Conservation (phyloP, 2,797 vertebrate species). For the Notoglanidium macrostoma region DNA sequence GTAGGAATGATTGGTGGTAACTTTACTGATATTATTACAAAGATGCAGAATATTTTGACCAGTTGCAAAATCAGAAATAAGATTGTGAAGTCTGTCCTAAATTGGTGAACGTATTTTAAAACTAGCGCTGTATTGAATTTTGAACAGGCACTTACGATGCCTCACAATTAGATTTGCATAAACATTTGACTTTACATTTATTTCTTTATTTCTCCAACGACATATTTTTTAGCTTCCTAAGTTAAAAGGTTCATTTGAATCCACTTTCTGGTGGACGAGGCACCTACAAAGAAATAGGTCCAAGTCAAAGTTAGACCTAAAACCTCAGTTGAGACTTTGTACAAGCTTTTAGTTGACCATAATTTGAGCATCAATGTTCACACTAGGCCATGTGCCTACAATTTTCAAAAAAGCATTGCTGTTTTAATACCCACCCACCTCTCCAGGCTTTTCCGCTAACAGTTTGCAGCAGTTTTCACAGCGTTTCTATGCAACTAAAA, state of each 20-base stretch:
- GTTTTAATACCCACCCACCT: constrained; percentile 5
- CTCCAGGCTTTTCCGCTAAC: not conserved
- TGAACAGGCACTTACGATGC: not conserved
- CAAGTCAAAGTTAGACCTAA: not conserved
- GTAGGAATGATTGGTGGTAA: not conserved
- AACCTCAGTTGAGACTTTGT: not conserved
- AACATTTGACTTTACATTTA: not conserved
- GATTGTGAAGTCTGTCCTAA: not conserved
- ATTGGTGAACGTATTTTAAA: not conserved
- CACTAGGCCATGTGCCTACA: not conserved
- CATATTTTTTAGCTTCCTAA: not conserved
- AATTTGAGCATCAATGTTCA: not conserved
- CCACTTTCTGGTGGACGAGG: not conserved
- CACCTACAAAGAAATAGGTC: not conserved
- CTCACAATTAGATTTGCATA: not conserved
- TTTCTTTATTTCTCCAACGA: not conserved
- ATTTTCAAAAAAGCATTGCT: not conserved
- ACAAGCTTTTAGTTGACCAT: not conserved
- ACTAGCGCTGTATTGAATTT: not conserved
- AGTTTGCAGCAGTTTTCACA: not conserved
- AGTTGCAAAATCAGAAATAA: not conserved
- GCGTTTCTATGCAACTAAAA: constrained; percentile 21
- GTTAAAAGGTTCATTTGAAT: not conserved
- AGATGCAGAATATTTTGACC: not conserved
- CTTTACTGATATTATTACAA: not conserved